Evolutionary conservation across 2,797 vertebrate species (phyloP), one percentile per base, ranked within the genome.

Genomic region (Catamblyrhynchus diadema): DNA sequence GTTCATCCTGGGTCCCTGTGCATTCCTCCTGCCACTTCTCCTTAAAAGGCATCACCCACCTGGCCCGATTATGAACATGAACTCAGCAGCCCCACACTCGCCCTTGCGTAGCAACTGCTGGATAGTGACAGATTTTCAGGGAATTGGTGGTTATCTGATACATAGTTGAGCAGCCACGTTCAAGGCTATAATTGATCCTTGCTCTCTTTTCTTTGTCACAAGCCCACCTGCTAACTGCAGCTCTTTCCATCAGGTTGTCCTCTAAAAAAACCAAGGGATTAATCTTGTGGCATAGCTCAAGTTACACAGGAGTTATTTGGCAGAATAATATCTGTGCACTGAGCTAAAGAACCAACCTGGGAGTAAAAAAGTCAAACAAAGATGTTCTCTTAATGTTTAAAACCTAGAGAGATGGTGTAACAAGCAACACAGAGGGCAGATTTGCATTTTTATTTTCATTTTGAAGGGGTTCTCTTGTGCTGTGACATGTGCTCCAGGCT

Each of bases 61-160:
- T 97, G 96, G 94, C 93, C 90, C 41, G 16, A 37, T 78, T 75
- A 79, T 0, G 51, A 78, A 44, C 92, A 45, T 56, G 82, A 90
- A 84, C 91, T 80, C 60, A 44, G 67, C 70, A 94, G 84, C 95
- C 90, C 81, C 44, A n/a, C 50, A 3, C 66, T 95, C 87, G 77
- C 91, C 94, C 96, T 90, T 92, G 92, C 62, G 2, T 93, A 92
- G 95, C 97, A 97, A 97, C 97, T 97, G 96, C 93, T 50, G 91
- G 65, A 82, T 59, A 97, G 96, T 96, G 96, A 97, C 95, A 96
- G 96, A 96, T 97, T 97, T 96, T 96, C 94, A 95, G 94, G 93
- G 97, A 97, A 97, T 96, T 95, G 97, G 93, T 91, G 95, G 97
- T 96, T 97, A 97, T 96, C 95, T 89, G 97, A 97, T 97, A 97